Percentiles rank a stretch among this genome's conserved stretches.
These are phyloP conservation scores for Oreortyx pictus DNA, from an alignment of 2,797 vertebrate species.

Conservation along the genomic window DNA sequence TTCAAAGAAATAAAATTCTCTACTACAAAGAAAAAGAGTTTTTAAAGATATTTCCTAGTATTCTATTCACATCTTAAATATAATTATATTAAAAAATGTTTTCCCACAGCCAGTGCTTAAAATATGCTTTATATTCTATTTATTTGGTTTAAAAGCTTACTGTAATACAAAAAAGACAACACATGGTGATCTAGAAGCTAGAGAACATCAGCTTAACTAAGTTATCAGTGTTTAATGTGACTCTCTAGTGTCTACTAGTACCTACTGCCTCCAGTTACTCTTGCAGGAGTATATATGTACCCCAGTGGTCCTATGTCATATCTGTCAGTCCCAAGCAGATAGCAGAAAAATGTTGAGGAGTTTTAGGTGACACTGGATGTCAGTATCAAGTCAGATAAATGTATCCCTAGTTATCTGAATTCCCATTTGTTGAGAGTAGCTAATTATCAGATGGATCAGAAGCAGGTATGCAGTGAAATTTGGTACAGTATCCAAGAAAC, in stretches of 20 bases:
- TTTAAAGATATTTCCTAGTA: not conserved
- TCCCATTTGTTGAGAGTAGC: not conserved
- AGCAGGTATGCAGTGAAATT: not conserved
- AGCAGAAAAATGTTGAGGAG: not conserved
- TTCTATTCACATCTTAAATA: not conserved
- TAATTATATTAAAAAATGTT: not conserved
- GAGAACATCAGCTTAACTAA: not conserved
- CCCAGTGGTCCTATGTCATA: not conserved
- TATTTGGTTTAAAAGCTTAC: not conserved
- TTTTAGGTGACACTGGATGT: accelerated
- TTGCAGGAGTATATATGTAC: not conserved
- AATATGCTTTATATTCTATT: not conserved
- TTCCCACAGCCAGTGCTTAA: not conserved
- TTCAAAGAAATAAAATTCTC: not conserved
- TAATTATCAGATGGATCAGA: not conserved
- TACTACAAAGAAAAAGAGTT: not conserved
- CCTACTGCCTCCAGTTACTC: not conserved
- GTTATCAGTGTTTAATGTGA: accelerated
- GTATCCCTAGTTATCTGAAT: not conserved
- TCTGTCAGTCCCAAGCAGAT: too few relatives aligned
- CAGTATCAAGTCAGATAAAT: not conserved
- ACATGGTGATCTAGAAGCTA: not conserved
- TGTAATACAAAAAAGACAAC: not conserved
- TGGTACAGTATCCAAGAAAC: not conserved
- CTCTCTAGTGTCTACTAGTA: not conserved